Evolutionary conservation across 2,113 vertebrate genomes (phyloP), one percentile per base, ranked within the genome.

Genomic region (Sterrhoptilus dennistouni): DNA sequence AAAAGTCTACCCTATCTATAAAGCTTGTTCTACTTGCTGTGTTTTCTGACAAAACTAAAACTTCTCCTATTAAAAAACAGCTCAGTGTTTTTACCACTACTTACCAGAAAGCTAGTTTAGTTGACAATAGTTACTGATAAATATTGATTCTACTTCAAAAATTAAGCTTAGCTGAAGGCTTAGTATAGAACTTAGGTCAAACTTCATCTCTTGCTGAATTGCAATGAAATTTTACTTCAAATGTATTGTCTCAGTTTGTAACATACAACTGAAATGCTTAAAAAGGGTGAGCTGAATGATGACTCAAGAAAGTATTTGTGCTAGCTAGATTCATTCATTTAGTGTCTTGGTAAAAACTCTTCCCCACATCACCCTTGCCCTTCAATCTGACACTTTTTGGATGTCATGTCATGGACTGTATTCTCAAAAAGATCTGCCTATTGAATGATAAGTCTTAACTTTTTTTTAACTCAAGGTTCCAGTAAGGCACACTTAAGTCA

Each of bases 401-500:
- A n/a, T 49, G 23, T n/a, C 31, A 47, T 0, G 1, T n/a, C n/a
- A 47, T 0, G 0, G 31, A 38, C 2, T 70, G 17, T 31, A 28
- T n/a, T 72, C 29, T 65, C 21, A 40, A 35, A 57, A 61, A 33
- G 9, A 45, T 45, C 13, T 27, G 35, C n/a, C 52, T 56, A 33
- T 5, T 31, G 12, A 81, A 60, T 12, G 2, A 56, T 2, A 2
- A 57, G 11, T 28, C 49, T 44, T 36, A 12, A 14, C 8, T 52
- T 72, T 52, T 72, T 72, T 77, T 79, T 36, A 40, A 89, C 25
- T 20, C 23, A 72, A 65, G 4, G 3, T 61, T 52, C 7, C 42
- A 61, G 5, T 65, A 69, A 70, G 28, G 11, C 17, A 57, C 8
- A 20, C 12, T 22, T 27, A 53, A 61, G 10, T 66, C 4, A 3